Percentiles rank a stretch among this genome's conserved stretches.
phyloP scores from a whole-genome alignment of 2,113 vertebrate genomes.

The Strix uralensis region DNA sequence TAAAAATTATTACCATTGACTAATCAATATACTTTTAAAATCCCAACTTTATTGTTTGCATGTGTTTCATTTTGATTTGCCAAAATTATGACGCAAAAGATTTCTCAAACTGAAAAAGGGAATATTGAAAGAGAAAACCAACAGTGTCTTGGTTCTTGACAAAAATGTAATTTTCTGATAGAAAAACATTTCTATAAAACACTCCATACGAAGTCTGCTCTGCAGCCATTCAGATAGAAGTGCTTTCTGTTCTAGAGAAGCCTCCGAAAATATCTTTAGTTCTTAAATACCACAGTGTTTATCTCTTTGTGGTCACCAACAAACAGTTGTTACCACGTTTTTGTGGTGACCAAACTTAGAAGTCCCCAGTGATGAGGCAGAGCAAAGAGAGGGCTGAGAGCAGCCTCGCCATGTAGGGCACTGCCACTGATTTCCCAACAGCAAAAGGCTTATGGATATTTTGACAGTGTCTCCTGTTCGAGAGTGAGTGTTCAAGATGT shows the following conservation, averaged over 20 bases:
- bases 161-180: background rate
- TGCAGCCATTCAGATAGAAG: background rate
- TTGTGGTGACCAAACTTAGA: conserved; percentile 44
- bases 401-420: background rate
- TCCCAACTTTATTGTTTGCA: background rate
- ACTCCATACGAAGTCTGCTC: background rate
- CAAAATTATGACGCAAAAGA: background rate
- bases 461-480: background rate
- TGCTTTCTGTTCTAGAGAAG: conserved; percentile 22
- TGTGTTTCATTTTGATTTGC: background rate
- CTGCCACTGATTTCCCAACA: background rate
- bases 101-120: background rate
- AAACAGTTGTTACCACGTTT: conserved; percentile 40
- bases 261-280: conserved; percentile 47
- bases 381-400: background rate
- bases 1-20: background rate
- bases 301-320: conserved; percentile 48
- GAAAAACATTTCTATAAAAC: background rate
- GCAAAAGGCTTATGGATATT: background rate
- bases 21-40: background rate
- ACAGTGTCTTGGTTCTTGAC: background rate
- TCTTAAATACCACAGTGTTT: conserved; percentile 34
- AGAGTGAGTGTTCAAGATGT: background rate
- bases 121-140: background rate
- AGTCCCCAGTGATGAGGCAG: background rate